Evolutionary conservation across 2,888 invertebrate genomes (phyloP), one percentile per base, ranked within the genome.

Genomic region (Andrena dorsata): DNA sequence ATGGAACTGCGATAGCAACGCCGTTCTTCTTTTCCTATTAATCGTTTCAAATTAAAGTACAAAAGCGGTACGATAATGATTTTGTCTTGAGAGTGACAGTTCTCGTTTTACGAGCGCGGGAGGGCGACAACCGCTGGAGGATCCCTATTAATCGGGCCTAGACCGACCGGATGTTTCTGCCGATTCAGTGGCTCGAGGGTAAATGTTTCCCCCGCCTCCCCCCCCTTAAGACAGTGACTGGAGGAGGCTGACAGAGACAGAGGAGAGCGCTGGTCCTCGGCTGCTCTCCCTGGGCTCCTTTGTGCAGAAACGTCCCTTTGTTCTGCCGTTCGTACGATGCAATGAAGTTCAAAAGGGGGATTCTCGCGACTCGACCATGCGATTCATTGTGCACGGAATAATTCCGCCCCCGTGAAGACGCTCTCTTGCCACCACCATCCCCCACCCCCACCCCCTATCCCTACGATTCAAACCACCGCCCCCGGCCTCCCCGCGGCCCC

Each of bases 281-380:
- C 35, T 68, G 68, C 64, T 73, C 66, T 75, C 65, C 30, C 2
- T 51, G 7, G 63, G 28, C 16, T 71, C 70, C 71, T 82, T 82
- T 82, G 81, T 80, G 75, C 63, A 58, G 71, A 75, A 71, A 75
- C 64, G 81, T 71, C 71, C 81, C 81, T 82, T 82, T 82, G 82
- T 82, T 71, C 82, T 53, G 47, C 30, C n/a, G 53, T 60, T 75
- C 65, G 74, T 61, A 35, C 66, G 81, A 82, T 68, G 82, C 82
- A 82, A 80, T 81, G 81, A 82, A 82, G 71, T 82, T 82, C 81
- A 72, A 80, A 82, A 75, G 82, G 71, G 68, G 71, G 81, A 74
- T 80, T 66, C 81, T 63, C 80, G 61, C 69, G 41, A 70, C 65
- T 69, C 20, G 74, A 70, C 70, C 53, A 47, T 68, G 74, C 71